A percentile compares a stretch with the other conserved stretches of the same genome.
Evolutionary conservation across 2,888 invertebrate genomes (phyloP).

Genomic region (Dryadula phaetusa): DNA sequence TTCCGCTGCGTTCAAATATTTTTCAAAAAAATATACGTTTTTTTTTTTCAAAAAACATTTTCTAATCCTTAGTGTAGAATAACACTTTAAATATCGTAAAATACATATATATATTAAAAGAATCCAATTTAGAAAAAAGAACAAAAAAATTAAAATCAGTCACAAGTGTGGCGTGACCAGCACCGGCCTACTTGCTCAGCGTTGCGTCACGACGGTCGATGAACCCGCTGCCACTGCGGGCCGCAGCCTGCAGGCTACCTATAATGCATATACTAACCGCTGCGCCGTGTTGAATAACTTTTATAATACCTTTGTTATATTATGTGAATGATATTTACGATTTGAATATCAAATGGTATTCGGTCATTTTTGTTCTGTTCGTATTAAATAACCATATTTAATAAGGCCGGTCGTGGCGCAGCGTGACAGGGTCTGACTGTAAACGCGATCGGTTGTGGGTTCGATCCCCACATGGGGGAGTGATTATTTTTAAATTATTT

Average conservation of each 20-base stretch:
- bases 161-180: not conserved
- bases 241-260: conserved; percentile 7
- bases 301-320: not conserved
- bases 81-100: not conserved
- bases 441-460: no score
- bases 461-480: no score
- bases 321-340: not conserved
- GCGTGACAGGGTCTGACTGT: no score
- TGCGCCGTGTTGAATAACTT: not conserved
- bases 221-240: conserved; percentile 25
- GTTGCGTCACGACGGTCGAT: conserved; percentile 40
- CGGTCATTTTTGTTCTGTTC: no score
- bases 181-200: conserved; percentile 26
- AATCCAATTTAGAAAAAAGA: not conserved
- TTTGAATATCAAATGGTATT: not conserved
- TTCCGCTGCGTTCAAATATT: no score
- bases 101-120: not conserved
- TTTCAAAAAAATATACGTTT: no score
- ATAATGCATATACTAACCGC: not conserved
- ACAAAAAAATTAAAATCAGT: not conserved
- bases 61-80: no score
- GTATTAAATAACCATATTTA: no score
- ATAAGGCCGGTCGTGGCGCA: no score
- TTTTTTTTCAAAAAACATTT: no score
- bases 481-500: no score